A percentile compares a stretch with the other conserved stretches of the same genome.
Conservation (phyloP, 2,797 vertebrate species). For the Choloepus didactylus region DNA sequence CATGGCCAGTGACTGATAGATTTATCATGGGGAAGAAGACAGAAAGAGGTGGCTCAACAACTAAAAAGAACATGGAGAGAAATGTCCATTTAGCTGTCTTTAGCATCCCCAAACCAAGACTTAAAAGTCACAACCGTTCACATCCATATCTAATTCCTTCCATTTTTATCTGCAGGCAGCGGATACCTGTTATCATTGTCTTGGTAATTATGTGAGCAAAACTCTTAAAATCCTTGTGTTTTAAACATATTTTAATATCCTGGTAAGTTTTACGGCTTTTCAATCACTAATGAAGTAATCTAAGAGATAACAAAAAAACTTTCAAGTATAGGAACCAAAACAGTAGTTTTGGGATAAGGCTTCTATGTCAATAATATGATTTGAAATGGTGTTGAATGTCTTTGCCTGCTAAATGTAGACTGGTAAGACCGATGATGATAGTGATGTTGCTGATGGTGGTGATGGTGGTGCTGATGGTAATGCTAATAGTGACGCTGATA, state of each 20-base stretch:
- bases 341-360: background rate
- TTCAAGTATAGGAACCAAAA: background rate
- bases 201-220: background rate
- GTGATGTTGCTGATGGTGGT: background rate
- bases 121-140: background rate
- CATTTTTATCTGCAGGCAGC: background rate
- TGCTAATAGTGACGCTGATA: background rate
- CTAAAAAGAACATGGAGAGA: background rate
- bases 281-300: background rate
- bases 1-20: background rate
- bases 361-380: background rate
- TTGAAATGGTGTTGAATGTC: background rate
- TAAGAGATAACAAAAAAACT: background rate
- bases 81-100: background rate
- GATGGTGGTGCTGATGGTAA: background rate
- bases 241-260: background rate
- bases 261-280: background rate
- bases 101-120: background rate
- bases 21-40: background rate
- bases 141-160: background rate
- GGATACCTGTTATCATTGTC: background rate
- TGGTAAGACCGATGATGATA: too few relatives aligned
- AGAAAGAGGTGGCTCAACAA: constrained; percentile 12
- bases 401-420: background rate
- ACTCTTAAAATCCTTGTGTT: background rate